Base-by-base conservation (phyloP, 2,888 invertebrate species). In the Cerastis leucographa region DNA sequence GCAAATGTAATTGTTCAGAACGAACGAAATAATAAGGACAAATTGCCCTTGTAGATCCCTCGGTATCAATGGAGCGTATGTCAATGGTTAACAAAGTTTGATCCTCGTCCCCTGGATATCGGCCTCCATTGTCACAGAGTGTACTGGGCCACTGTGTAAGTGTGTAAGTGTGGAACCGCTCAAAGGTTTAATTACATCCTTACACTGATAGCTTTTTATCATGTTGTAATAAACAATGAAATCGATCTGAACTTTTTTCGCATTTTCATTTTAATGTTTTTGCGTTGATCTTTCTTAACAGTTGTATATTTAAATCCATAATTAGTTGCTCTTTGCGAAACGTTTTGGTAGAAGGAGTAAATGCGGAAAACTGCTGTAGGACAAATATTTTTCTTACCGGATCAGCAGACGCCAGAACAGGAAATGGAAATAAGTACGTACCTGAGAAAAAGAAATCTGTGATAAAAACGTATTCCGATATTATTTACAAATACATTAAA, bases 381-480 rank as follows among this genome's bases (percentile, higher is more conserved):
- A 19, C 19, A 66, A 46, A 40, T 54, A 66, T 22, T 59, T 56
- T 29, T 42, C 87, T 87, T 79, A 87, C 87, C 85, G 29, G 29
- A 25, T 25, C 42, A 42, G 46, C 40, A 65, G 56, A 61, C 54
- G 51, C 66, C 42, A n/a, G 12, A 44, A 56, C 64, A 42, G 42
- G 42, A 14, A 70, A 9, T 46, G 14, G 42, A 65, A 61, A 51
- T 22, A 67, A 65, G 80, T 89, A 94, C 95, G 78, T 95, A 95
- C 95, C 95, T 95, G 93, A 94, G 89, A 90, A 89, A 87, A 80
- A 86, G 64, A 81, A 76, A 68, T 59, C 29, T 62, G 68, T 46
- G 70, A 84, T 87, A 74, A 71, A 74, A 56, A 56, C 25, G 0
- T 40, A 19, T 73, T 71, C 40, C 19, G 19, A 46, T 65, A 22